phyloP scores from a whole-genome alignment of 2,113 vertebrate genomes.

The Anhinga anhinga region DNA sequence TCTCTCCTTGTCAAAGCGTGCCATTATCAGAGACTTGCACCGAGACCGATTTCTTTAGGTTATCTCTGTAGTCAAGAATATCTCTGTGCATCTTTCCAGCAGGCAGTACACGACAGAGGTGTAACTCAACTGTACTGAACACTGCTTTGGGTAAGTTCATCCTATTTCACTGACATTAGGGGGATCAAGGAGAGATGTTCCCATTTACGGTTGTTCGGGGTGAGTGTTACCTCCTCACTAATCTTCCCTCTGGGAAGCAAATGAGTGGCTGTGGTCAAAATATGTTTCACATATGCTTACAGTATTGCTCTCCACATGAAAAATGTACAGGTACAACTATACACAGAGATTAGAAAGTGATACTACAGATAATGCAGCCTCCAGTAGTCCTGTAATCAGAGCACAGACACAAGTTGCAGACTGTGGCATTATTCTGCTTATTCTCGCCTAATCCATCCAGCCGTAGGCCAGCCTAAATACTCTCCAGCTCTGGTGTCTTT shows the following conservation, averaged over 20 bases:
- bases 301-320: neutral
- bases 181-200: neutral
- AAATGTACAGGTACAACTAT: neutral
- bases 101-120: neutral
- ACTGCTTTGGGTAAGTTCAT: neutral
- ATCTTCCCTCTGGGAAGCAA: neutral
- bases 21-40: rapidly evolving
- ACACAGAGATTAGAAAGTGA: neutral
- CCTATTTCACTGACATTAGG: rapidly evolving
- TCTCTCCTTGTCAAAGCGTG: neutral
- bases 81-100: neutral
- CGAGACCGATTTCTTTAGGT: neutral
- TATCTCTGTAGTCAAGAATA: neutral
- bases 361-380: neutral
- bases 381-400: neutral
- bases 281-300: rapidly evolving
- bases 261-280: neutral
- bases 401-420: neutral
- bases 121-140: rapidly evolving
- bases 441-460: neutral
- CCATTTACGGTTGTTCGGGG: neutral
- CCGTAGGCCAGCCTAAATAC: neutral
- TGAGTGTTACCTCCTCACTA: neutral
- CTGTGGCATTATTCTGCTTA: neutral
- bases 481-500: neutral